A percentile compares a stretch with the other conserved stretches of the same genome.
phyloP scores from a whole-genome alignment of 2,113 vertebrate species.

The Sialia sialis region DNA sequence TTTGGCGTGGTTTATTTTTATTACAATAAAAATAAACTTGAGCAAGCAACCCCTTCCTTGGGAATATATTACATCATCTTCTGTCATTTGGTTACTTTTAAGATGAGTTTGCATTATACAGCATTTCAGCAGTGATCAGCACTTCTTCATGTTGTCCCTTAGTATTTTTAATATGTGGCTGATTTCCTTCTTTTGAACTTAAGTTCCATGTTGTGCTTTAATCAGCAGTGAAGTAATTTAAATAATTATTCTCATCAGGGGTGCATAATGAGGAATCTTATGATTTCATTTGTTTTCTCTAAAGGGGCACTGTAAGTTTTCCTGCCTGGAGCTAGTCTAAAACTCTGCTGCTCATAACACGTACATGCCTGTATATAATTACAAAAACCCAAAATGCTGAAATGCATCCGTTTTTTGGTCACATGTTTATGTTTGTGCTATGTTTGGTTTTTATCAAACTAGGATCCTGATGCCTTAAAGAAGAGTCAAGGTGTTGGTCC shows the following conservation, averaged over 20 bases:
- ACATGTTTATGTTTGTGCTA: neutral
- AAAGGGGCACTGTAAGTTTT: neutral
- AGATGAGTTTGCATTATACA: neutral
- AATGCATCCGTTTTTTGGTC: neutral
- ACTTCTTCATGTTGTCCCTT: neutral
- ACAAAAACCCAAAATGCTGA: neutral
- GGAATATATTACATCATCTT: neutral
- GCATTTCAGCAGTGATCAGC: neutral
- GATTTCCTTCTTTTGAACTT: neutral
- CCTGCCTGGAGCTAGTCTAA: neutral
- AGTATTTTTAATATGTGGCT: neutral
- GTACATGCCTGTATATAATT: neutral
- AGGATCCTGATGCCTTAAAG: constrained; percentile 93
- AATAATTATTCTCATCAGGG: neutral
- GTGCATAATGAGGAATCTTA: neutral
- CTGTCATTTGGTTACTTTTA: neutral
- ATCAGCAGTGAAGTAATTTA: neutral
- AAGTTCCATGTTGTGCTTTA: neutral
- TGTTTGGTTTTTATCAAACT: constrained; percentile 24
- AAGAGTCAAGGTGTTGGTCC: constrained; percentile 98
- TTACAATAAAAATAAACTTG: neutral
- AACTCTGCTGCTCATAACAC: neutral
- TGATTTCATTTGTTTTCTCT: neutral
- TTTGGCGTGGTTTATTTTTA: neutral
- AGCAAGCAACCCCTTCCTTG: neutral